Evolutionary conservation across 2,113 vertebrate genomes (phyloP), one percentile per base, ranked within the genome.

Genomic region (Crotalus helleri): DNA sequence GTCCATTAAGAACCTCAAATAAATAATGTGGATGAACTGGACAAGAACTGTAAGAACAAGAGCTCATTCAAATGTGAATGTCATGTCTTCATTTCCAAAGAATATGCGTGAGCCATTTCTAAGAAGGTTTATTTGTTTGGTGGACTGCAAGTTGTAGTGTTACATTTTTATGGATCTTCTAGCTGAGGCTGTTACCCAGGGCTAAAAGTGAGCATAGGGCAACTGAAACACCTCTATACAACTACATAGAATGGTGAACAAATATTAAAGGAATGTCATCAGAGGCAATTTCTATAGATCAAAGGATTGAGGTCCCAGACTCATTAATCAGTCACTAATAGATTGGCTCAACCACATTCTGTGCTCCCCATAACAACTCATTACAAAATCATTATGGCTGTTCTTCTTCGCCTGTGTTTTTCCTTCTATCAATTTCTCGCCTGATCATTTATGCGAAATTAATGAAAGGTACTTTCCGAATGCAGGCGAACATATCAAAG

Each of bases 281-380:
- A 29, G 59, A 89, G 54, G 90, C 64, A 85, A 88, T 93, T 93
- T 58, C 88, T 57, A 69, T 33, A 58, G 69, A 92, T 86, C 86
- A 93, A 58, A 88, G 86, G 81, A 46, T 44, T 26, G 61, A 59
- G 88, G 46, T 51, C 44, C 55, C 54, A 88, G 90, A 44, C 21
- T 91, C 54, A 57, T 91, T 89, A 85, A 88, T 93, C 54, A 85
- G 39, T 54, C 19, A 51, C 64, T 93, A 39, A 39, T 11, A 59
- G 85, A 51, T 44, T 51, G 54, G 49, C 61, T 23, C n/a, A 21
- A 10, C 33, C 61, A 81, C 54, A 8, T 59, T 59, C 90, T 46
- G 15, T 85, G 86, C 21, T 91, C 90, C 74, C 86, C 81, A 49
- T 85, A 64, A 21, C 88, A 87, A 91, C 44, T 93, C 88, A 93